Evolutionary conservation across 2,888 invertebrate species (phyloP).

Genomic region (Lycaena phlaeas): DNA sequence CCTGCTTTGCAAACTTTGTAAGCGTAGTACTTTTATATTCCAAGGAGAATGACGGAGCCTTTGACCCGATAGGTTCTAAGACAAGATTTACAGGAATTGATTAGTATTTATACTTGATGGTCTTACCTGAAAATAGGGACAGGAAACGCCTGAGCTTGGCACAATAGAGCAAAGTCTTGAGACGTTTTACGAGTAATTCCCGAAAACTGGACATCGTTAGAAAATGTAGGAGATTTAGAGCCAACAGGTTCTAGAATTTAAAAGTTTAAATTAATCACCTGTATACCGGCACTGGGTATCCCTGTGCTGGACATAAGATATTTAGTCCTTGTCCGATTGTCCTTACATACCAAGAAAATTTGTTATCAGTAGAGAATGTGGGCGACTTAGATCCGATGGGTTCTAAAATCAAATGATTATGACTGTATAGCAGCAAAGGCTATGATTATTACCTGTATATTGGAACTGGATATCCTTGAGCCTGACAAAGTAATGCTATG

Average conservation of each 20-base stretch:
- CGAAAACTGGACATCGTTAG: conserved; percentile 77
- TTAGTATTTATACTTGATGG: conserved; percentile 13
- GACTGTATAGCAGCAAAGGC: conserved; percentile 16
- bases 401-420: conserved; percentile 48
- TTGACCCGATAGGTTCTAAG: conserved; percentile 75
- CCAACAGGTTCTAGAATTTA: conserved; percentile 77
- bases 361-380: conserved; percentile 74
- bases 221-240: conserved; percentile 81
- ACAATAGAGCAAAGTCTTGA: conserved; percentile 78
- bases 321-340: conserved; percentile 68
- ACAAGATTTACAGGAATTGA: conserved; percentile 23
- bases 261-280: conserved; percentile 69
- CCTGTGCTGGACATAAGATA: conserved; percentile 76
- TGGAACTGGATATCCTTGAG: conserved; percentile 80
- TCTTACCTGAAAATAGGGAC: conserved; percentile 73
- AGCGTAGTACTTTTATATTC: conserved; percentile 74
- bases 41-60: conserved; percentile 71
- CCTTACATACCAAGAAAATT: conserved; percentile 74
- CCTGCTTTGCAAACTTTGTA: conserved; percentile 64
- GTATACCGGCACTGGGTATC: conserved; percentile 79
- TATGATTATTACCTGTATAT: conserved; percentile 67
- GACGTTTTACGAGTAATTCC: conserved; percentile 77
- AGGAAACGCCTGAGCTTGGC: conserved; percentile 85
- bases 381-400: conserved; percentile 76
- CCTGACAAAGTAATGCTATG: conserved; percentile 70